Base-by-base conservation (phyloP, 2,797 vertebrate species). In the Malurus splendens region DNA sequence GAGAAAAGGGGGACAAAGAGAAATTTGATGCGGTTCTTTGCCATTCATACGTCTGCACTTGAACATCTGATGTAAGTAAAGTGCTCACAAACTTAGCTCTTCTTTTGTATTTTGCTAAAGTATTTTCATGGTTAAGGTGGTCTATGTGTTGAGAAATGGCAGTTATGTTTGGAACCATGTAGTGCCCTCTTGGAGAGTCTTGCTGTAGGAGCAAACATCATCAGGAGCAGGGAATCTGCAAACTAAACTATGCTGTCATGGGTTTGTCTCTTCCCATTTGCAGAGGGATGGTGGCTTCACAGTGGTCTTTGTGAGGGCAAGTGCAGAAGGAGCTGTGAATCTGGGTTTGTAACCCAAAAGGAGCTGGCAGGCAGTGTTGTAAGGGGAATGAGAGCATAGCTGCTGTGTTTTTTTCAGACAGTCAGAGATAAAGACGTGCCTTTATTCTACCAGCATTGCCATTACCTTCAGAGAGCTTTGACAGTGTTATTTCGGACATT, bases 401-500 rank as follows among this genome's bases (percentile, higher is more conserved):
- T 79, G 44, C 55, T 74, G 30, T 52, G 62, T 1, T 1, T 30
- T 89, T 55, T 55, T 66, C 59, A 18, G 4, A 3, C 6, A 50
- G n/a, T 48, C 14, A 10, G 62, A 70, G 27, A n/a, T 74, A 30
- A 86, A 79, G 62, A 47, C 54, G 23, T 92, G 54, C 36, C 87
- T 95, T 74, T 95, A 0, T 92, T 76, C 92, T 92, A 36, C 95
- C 95, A 99, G 99, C 67, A 14, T 94, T 99, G 86, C 98, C 98
- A 1, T 93, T 98, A 68, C 95, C 97, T 38, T 96, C 97, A 10
- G 95, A 96, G 87, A 98, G 97, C 73, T 97, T 99, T 3, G 98
- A 99, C 27, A 91, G 96, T 18, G 95, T 99, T 62, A 94, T 99
- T 94, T 99, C 98, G 39, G 98, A 99, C 93, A 95, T 99, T 92